These are phyloP conservation scores for Acrobasis suavella DNA, from an alignment of 2,888 invertebrate genomes.

Conservation along the genomic window DNA sequence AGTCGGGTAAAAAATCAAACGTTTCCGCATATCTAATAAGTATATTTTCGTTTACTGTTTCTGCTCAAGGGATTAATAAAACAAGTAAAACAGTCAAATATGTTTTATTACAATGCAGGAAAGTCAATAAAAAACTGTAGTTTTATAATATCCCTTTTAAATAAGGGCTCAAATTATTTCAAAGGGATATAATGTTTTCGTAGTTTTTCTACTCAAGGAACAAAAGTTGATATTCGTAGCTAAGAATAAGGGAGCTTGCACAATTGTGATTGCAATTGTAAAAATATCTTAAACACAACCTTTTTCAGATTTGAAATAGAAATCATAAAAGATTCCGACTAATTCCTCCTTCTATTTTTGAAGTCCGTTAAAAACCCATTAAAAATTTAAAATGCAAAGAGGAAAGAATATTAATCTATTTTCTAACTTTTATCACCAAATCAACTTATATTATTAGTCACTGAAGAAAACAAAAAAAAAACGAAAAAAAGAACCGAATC, in stretches of 20 bases:
- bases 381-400: no score
- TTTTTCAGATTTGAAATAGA: no score
- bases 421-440: no score
- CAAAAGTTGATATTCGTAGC: constrained; percentile 28
- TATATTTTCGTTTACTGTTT: neutral
- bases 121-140: constrained; percentile 41
- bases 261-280: neutral
- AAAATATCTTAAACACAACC: neutral
- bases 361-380: no score
- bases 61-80: constrained; percentile 23
- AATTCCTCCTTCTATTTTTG: no score
- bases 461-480: no score
- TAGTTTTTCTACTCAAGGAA: constrained; percentile 37
- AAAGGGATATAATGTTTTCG: constrained; percentile 72
- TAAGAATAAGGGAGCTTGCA: neutral
- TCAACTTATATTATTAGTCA: no score
- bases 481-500: no score
- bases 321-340: no score
- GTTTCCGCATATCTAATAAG: no score
- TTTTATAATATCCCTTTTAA: constrained; percentile 75
- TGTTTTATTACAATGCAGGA: constrained; percentile 52
- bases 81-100: constrained; percentile 38
- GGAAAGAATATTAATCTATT: no score
- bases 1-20: no score
- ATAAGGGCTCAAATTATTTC: constrained; percentile 81